Base-by-base conservation (phyloP, 2,797 vertebrate genomes). In the Onychomys leucogaster region DNA sequence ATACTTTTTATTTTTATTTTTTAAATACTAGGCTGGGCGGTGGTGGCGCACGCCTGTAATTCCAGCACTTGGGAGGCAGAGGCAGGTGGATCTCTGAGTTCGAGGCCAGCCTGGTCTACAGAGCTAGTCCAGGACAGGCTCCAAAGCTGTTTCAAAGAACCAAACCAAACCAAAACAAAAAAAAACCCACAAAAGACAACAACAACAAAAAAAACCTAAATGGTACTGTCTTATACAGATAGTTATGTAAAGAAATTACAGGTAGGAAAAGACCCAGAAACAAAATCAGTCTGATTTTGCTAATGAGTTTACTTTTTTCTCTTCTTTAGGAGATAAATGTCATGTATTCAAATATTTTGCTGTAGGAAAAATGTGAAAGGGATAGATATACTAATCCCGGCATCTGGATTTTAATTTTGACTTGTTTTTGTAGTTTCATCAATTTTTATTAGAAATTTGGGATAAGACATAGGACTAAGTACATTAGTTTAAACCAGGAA, bases 391-490 rank as follows among this genome's bases (percentile, higher is more conserved):
- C 13, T 83, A 23, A 90, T 63, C 21, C 32, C 81, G 21, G 16
- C 14, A 76, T 91, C 6, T 59, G 23, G 19, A 34, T 61, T 88
- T 91, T 92, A 69, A 5, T 87, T 93, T 93, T 65, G 12, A 65
- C 78, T 57, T 78, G 23, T 76, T 77, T 69, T 37, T 93, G 81
- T 13, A 83, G 0, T 57, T 29, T 65, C 59, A 8, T 82, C 27
- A 0, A 67, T 92, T 90, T 95, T 97, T 93, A 90, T 82, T 92
- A 65, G 59, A 93, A 86, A 90, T 80, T 3, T 93, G 16, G 34
- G 82, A 37, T 89, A 92, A 90, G 32, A 82, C 25, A n/a, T 73
- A 80, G 16, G 65, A 65, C 25, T 67, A 27, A 89, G 67, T 92
- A 52, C 2, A 17, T 91, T 61, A 59, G 85, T 86, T 95, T 93